Percentiles rank a stretch among this genome's conserved stretches.
Evolutionary conservation across 2,888 invertebrate species (phyloP).

Genomic region (Pristionchus exspectatus): DNA sequence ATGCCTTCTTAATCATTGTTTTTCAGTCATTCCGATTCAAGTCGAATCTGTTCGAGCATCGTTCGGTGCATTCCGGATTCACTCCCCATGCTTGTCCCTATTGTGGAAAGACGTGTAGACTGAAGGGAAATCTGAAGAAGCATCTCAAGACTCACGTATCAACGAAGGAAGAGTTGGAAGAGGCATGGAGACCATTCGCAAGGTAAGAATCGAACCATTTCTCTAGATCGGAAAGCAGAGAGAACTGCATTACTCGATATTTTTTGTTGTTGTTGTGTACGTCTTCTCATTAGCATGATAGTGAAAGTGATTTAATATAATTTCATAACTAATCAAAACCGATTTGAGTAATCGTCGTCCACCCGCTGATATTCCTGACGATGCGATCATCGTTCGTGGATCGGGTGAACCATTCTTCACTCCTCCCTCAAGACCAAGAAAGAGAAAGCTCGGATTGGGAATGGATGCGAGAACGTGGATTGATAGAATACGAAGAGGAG

Average conservation of each 20-base stretch:
- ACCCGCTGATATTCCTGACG: conserved; percentile 76
- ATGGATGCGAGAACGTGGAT: conserved; percentile 70
- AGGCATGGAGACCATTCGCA: conserved; percentile 78
- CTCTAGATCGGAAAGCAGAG: too few species aligned
- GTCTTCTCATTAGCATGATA: too few species aligned
- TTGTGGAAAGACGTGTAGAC: conserved; percentile 78
- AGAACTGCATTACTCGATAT: too few species aligned
- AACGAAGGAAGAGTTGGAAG: conserved; percentile 78
- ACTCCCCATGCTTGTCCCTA: conserved; percentile 78
- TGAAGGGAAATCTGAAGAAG: conserved; percentile 78
- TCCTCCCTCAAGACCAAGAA: conserved; percentile 62
- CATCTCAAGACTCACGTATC: conserved; percentile 78
- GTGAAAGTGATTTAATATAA: neutral
- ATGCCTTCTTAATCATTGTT: neutral
- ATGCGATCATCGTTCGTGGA: conserved; percentile 76
- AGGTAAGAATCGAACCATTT: conserved; percentile 62
- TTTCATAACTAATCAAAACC: neutral
- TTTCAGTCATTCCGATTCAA: conserved; percentile 74
- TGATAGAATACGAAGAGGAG: conserved; percentile 73
- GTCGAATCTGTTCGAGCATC: conserved; percentile 79
- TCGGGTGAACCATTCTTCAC: conserved; percentile 73
- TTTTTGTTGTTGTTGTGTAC: too few species aligned
- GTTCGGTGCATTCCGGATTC: conserved; percentile 77
- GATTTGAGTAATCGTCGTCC: conserved; percentile 75
- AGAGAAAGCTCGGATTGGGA: conserved; percentile 68